Evolutionary conservation across 1,140 invertebrate species (phyloP).

Genomic region (Pristionchus pacificus): DNA sequence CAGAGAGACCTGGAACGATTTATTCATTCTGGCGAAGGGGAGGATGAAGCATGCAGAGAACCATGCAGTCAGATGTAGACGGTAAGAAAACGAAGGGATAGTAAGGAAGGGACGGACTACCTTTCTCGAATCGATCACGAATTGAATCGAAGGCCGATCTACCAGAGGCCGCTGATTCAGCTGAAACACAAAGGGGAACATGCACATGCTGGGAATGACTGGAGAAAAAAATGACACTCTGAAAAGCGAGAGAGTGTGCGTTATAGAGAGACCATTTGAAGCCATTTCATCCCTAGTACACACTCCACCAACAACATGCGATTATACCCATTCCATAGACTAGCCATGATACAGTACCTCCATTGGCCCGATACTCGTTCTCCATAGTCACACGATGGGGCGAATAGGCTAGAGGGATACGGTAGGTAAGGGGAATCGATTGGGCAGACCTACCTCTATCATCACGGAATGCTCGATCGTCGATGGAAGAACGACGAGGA

Average conservation of each 20-base stretch:
- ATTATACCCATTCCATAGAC: neutral
- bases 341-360: neutral
- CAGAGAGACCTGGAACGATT: neutral
- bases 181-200: neutral
- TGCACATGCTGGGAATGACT: too few relatives aligned
- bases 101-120: slow-evolving; percentile 12
- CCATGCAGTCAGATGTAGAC: neutral
- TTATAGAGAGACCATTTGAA: too few relatives aligned
- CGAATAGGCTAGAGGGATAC: neutral
- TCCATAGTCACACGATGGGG: slow-evolving; percentile 18
- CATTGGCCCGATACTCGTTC: slow-evolving; percentile 11
- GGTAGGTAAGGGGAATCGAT: neutral
- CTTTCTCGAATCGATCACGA: slow-evolving; percentile 32
- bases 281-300: neutral
- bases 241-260: too few relatives aligned
- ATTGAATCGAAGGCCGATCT: slow-evolving; percentile 18
- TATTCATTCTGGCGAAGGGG: neutral
- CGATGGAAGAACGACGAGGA: neutral
- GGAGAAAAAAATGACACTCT: too few relatives aligned
- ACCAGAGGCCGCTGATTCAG: neutral
- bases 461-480: neutral
- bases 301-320: neutral
- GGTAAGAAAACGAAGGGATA: neutral
- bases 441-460: neutral
- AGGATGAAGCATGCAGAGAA: neutral